Evolutionary conservation across 2,888 invertebrate genomes (phyloP), one percentile per base, ranked within the genome.

Genomic region (Torymus aiolomorphi): DNA sequence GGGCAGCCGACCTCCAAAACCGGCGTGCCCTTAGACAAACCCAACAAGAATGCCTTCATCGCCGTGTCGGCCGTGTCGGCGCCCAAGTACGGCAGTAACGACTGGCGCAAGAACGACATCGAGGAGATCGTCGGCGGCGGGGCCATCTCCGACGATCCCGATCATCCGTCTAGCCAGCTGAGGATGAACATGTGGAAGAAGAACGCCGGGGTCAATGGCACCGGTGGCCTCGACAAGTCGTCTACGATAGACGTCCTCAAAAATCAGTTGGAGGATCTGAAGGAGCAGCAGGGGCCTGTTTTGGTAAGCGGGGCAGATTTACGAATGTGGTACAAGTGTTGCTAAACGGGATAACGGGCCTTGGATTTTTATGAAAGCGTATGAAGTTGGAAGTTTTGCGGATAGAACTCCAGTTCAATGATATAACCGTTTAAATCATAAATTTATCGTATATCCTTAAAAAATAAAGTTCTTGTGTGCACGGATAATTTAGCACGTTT

Each of bases 81-180:
- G 24, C 84, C 87, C 2, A 88, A 86, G 57, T 88, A 88, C 77
- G 85, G 84, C 16, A n/a, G n/a, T n/a, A 87, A 86, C 78, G 87
- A 88, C 4, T 89, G 89, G 89, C 83, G 87, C 13, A 89, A 88
- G 71, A 88, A 88, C 80, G 89, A 89, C 67, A 85, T 87, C 49
- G 88, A 88, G 18, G 82, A 80, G 1, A 67, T 76, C 0, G 76
- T 87, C 51, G 84, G 86, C 16, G 86, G 87, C n/a, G 88, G 87
- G 3, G 80, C 52, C 1, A 51, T 24, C 0, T 24, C 82, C 13
- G 80, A 84, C 16, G 86, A 87, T 61, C 83, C 79, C 10, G 87
- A 87, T 59, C 85, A 88, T 49, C 84, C 86, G 0, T 78, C 82
- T 20, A 86, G 83, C 75, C 88, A 89, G 66, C 54, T 86, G 18